Evolutionary conservation across 2,113 vertebrate genomes (phyloP), one percentile per base, ranked within the genome.

Genomic region (Brienomyrus brachyistius): DNA sequence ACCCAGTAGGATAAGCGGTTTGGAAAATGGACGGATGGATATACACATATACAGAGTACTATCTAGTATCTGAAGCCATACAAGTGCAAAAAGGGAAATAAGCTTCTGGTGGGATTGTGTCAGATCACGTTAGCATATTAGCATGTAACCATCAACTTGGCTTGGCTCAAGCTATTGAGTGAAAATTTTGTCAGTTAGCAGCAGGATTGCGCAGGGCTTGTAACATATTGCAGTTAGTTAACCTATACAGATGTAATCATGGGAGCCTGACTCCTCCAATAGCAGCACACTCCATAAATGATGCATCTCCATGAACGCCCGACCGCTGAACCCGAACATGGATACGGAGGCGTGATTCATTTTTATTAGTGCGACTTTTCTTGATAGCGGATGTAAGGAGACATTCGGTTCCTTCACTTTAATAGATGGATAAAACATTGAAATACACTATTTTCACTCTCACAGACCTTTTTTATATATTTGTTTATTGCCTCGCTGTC

Each of bases 201-300:
- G 23, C 52, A 77, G 48, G 11, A 17, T 23, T 51, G 6, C 8
- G 9, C n/a, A 31, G 62, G 4, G 10, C 66, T 51, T 19, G 43
- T 77, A 43, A 82, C 77, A 27, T 11, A 48, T 11, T 31, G 47
- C 47, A n/a, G 88, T 82, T 89, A 89, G 82, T 89, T 82, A 82
- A 66, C 5, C 17, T 54, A 89, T 13, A 54, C 27, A 50, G 80
- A 80, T 89, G 70, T 47, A 82, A 45, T 89, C 43, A 82, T 74
- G 31, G 52, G 74, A 40, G 74, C 74, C 56, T 56, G 52, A 56
- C 19, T 52, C 66, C 48, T 80, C 8, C 31, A 31, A n/a, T 6
- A 56, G 5, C 19, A 21, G 52, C 4, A 5, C 5, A 21, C 52
- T 56, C 21, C 5, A 31, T 47, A 54, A 87, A 87, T 56, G 50